Evolutionary conservation across 1,140 invertebrate species (phyloP), one percentile per base, ranked within the genome.

Genomic region (Cepaea nemoralis): DNA sequence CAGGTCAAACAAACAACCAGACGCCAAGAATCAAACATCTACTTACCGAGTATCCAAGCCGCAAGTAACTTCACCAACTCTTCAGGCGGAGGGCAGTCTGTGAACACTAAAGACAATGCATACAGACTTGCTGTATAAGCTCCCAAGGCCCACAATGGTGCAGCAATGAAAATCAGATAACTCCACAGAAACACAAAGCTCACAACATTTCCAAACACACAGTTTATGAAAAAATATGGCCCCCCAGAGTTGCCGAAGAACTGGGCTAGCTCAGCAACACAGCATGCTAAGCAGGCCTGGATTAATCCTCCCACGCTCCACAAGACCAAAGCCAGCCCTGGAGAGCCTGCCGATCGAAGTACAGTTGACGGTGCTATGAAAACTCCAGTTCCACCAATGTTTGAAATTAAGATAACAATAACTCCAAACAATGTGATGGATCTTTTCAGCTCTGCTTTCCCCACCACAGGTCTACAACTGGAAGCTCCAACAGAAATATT

Each of bases 161-260:
- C 97, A 79, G 97, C 92, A 69, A 99, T 97, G 85, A 89, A 50
- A 19, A 85, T 83, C 0, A 88, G 50, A 69, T 88, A 87, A 50
- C 97, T 96, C 98, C 97, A 99, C 8, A 99, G 93, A 87, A 98
- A 98, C 0, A 99, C 92, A 91, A 99, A 99, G 0, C 96, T 95
- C 0, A 96, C 95, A 33, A 98, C 90, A 0, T 95, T 93, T 0
- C 31, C 98, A 96, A 92, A 98, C 0, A 96, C 96, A 88, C 96
- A 95, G 69, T 94, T 94, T 45, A 99, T 96, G 88, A 99, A 99
- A 0, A 96, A 96, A 91, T 99, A 99, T 92, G 99, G 97, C 5
- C 98, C 98, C 16, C 98, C 98, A 31, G 96, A 97, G 90, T 97
- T 97, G 3, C 96, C 95, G 83, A 99, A 97, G 27, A 94, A 93